Conservation (phyloP, 1,140 invertebrate genomes). For the Hypothenemus hampei region DNA sequence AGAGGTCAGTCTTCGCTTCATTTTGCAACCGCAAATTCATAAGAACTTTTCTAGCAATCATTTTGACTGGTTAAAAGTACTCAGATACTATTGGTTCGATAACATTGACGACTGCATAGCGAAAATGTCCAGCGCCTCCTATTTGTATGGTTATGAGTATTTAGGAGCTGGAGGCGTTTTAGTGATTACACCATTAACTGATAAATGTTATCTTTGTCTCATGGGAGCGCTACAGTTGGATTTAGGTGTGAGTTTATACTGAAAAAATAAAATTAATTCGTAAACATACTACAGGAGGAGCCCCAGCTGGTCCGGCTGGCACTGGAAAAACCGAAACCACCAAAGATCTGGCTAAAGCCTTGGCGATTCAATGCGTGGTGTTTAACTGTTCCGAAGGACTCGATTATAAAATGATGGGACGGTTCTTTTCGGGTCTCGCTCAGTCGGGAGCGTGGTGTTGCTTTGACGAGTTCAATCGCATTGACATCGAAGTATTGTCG, state of each 20-base stretch:
- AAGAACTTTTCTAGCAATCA: conserved; percentile 51
- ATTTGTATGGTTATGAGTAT: conserved; percentile 90
- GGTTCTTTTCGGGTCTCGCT: conserved; percentile 80
- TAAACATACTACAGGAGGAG: conserved; percentile 67
- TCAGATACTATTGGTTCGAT: conserved; percentile 87
- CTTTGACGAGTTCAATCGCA: conserved; percentile 89
- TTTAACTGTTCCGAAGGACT: conserved; percentile 87
- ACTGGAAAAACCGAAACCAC: conserved; percentile 95
- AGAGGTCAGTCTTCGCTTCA: conserved; percentile 49
- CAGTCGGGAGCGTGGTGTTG: conserved; percentile 89
- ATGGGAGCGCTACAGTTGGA: conserved; percentile 85
- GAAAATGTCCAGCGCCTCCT: conserved; percentile 69
- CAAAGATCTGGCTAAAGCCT: conserved; percentile 82
- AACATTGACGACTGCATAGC: conserved; percentile 70
- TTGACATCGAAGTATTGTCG: conserved; percentile 85
- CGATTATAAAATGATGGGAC: conserved; percentile 83
- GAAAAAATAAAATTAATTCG: too few relatives aligned
- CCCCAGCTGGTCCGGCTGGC: conserved; percentile 82
- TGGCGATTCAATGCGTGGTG: conserved; percentile 85
- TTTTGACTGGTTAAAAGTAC: conserved; percentile 86
- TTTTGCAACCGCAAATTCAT: background rate
- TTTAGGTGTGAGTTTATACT: conserved; percentile 59
- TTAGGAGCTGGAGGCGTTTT: conserved; percentile 76
- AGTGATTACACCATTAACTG: conserved; percentile 79
- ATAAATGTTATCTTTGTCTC: conserved; percentile 81